phyloP scores from a whole-genome alignment of 2,888 invertebrate species.

The Byasa hedistus region DNA sequence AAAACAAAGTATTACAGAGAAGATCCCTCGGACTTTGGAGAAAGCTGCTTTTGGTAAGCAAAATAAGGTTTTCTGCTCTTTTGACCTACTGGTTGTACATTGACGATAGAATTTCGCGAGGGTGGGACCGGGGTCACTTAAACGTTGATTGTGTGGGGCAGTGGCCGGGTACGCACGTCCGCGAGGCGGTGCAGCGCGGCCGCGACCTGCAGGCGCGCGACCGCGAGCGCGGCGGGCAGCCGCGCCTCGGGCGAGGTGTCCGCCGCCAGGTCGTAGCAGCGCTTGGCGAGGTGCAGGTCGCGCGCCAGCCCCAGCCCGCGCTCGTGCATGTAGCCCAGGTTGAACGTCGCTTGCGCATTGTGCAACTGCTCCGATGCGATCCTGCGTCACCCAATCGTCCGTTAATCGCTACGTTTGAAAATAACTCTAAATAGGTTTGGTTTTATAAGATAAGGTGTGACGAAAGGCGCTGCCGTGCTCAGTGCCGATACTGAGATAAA shows the following conservation, averaged over 20 bases:
- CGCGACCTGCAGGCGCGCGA: constrained; percentile 88
- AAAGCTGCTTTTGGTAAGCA: no score
- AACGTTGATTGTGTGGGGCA: neutral
- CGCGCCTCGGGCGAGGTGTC: constrained; percentile 96
- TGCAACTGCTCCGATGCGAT: constrained; percentile 96
- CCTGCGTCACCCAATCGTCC: constrained; percentile 54
- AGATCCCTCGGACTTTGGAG: no score
- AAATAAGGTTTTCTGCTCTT: no score
- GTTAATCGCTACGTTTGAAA: no score
- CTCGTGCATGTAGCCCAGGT: constrained; percentile 99
- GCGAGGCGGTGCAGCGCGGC: constrained; percentile 44
- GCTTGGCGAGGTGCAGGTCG: constrained; percentile 97
- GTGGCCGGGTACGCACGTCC: constrained; percentile 34
- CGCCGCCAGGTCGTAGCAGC: constrained; percentile 97
- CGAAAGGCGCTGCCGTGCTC: neutral
- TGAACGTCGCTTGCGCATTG: constrained; percentile 99
- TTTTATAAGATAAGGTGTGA: neutral
- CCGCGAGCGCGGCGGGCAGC: constrained; percentile 94
- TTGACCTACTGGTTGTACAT: no score
- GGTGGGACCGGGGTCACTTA: no score
- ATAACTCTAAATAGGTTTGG: no score
- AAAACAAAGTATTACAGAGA: no score
- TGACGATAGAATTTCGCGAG: no score
- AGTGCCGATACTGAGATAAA: no score
- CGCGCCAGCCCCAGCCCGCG: constrained; percentile 94